Evolutionary conservation across 2,113 vertebrate genomes (phyloP).

Genomic region (Conger conger): DNA sequence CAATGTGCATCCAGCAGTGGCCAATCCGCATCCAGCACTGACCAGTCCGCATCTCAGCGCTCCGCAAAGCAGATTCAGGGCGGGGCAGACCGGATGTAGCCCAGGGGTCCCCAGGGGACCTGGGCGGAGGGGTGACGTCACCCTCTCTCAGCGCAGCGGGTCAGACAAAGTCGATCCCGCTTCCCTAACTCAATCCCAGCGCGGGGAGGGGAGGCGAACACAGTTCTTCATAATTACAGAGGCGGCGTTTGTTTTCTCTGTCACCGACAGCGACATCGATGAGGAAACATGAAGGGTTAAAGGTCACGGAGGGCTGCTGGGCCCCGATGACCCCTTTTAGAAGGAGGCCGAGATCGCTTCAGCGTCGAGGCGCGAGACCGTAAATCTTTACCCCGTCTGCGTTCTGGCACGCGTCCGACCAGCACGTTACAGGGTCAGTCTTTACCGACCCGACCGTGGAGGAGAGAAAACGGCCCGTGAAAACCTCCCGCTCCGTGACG

Average conservation of each 20-base stretch:
- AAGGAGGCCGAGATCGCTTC: not conserved
- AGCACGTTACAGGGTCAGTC: not conserved
- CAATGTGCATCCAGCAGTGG: too few species aligned
- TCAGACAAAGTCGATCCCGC: conserved; percentile 9
- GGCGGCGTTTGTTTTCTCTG: not conserved
- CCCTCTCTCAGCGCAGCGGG: too few species aligned
- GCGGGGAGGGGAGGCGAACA: not conserved
- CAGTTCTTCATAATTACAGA: not conserved
- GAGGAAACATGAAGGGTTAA: not conserved
- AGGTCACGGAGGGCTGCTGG: not conserved
- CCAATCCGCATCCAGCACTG: too few species aligned
- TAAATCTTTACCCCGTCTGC: not conserved
- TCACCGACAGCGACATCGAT: not conserved
- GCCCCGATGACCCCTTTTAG: too few species aligned
- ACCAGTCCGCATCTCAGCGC: too few species aligned
- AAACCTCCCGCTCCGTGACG: not conserved
- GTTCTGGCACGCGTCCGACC: not conserved
- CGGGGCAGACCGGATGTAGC: not conserved
- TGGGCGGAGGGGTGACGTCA: too few species aligned
- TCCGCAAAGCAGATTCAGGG: too few species aligned
- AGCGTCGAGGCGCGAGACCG: not conserved
- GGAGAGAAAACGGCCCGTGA: not conserved
- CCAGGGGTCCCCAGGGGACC: not conserved
- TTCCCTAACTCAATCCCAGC: not conserved
- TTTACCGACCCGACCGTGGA: not conserved